Conservation (phyloP, 2,888 invertebrate species). For the Tenthredo livida region DNA sequence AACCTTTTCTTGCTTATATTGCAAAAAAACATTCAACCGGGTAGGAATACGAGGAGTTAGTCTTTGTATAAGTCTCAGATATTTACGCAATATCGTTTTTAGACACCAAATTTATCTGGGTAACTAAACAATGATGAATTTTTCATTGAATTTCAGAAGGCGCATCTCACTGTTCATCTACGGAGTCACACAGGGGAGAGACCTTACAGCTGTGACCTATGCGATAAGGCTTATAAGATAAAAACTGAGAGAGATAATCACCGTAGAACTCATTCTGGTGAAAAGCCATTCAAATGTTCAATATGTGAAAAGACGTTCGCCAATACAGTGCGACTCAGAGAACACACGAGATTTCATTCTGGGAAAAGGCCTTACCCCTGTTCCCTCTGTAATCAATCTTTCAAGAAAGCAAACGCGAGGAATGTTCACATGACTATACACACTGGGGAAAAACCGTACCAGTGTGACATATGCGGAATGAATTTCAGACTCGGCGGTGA, state of each 20-base stretch:
- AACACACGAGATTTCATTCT: conserved; percentile 63
- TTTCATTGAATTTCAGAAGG: conserved; percentile 53
- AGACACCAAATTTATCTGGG: not conserved
- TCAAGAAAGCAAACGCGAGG: conserved; percentile 57
- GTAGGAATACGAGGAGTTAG: not conserved
- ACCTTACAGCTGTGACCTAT: conserved; percentile 55
- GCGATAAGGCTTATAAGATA: conserved; percentile 55
- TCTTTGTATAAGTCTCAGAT: not conserved
- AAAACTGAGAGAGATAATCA: conserved; percentile 57
- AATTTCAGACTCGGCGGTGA: conserved; percentile 55
- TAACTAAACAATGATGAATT: not conserved
- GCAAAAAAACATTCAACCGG: conserved; percentile 54
- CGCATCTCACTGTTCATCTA: conserved; percentile 53
- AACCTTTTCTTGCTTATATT: conserved; percentile 49
- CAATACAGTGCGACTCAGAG: conserved; percentile 46
- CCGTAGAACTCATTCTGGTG: conserved; percentile 53
- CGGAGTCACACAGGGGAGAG: conserved; percentile 56
- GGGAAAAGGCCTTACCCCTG: conserved; percentile 61
- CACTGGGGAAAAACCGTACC: conserved; percentile 59
- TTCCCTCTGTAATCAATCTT: conserved; percentile 57
- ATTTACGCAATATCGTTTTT: not conserved
- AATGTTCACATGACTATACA: conserved; percentile 61
- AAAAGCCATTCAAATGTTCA: conserved; percentile 52
- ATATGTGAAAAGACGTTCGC: conserved; percentile 51
- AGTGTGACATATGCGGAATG: conserved; percentile 55